Conservation (phyloP, 2,888 invertebrate species). For the Luffia ferchaultella region DNA sequence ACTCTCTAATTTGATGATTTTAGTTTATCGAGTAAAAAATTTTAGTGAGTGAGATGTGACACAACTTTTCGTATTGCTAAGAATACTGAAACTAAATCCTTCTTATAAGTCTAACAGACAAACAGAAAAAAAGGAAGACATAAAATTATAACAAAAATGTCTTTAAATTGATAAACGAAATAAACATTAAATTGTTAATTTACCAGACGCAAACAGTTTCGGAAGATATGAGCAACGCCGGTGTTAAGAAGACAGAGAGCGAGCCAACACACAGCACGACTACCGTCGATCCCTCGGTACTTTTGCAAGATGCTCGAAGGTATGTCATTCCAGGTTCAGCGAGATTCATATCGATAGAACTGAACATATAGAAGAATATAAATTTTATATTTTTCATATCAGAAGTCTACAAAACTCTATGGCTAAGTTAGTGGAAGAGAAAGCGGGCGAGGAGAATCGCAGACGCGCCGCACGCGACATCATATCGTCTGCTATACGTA, state of each 20-base stretch:
- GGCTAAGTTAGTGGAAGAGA: slow-evolving; percentile 65
- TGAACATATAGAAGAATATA: neutral
- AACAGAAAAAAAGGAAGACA: too few species aligned
- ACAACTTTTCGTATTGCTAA: too few species aligned
- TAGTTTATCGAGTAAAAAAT: too few species aligned
- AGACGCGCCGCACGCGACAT: slow-evolving; percentile 76
- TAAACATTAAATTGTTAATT: too few species aligned
- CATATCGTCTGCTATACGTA: slow-evolving; percentile 74
- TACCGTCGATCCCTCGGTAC: slow-evolving; percentile 50
- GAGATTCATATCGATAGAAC: neutral
- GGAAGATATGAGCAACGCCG: slow-evolving; percentile 20
- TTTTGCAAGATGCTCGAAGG: slow-evolving; percentile 66
- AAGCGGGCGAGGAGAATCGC: slow-evolving; percentile 56
- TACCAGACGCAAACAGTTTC: slow-evolving; percentile 21
- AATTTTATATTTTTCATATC: slow-evolving; percentile 7
- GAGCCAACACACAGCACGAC: slow-evolving; percentile 60
- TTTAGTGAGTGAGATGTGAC: too few species aligned
- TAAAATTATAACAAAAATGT: too few species aligned
- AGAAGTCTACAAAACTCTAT: slow-evolving; percentile 72
- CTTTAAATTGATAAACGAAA: too few species aligned
- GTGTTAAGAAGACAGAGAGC: slow-evolving; percentile 59
- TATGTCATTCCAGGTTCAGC: slow-evolving; percentile 15
- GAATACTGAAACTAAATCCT: too few species aligned
- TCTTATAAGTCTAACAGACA: too few species aligned
- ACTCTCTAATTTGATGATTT: too few species aligned